These are phyloP conservation scores for Hemiprocne comata DNA, from an alignment of 2,113 vertebrate species.

Conservation along the genomic window DNA sequence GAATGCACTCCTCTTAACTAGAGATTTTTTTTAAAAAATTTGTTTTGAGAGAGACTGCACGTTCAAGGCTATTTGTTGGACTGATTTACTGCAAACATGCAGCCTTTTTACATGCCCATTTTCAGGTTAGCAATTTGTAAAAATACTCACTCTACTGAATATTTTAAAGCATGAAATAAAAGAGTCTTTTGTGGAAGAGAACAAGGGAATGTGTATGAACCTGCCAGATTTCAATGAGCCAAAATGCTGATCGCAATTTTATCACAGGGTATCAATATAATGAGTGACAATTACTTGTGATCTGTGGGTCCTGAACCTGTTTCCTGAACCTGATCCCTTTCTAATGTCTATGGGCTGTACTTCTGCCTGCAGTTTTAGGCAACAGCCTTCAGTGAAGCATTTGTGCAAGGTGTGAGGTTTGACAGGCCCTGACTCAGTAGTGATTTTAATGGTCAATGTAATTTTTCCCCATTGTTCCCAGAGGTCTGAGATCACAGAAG, in stretches of 20 bases:
- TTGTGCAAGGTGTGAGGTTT: neutral
- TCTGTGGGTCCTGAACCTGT: neutral
- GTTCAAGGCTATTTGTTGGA: neutral
- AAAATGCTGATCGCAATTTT: neutral
- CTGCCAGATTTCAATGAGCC: neutral
- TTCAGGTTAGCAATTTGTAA: conserved; percentile 11
- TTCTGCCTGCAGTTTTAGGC: neutral
- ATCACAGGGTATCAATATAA: neutral
- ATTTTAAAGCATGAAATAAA: conserved; percentile 32
- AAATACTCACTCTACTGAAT: neutral
- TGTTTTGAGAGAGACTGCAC: neutral
- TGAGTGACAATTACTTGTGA: neutral
- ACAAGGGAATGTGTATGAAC: neutral
- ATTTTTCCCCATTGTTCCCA: neutral
- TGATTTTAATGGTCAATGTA: neutral
- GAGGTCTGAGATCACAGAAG: neutral
- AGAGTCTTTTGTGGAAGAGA: conserved; percentile 1
- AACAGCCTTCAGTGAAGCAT: neutral
- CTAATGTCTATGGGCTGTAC: neutral
- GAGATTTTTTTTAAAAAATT: neutral
- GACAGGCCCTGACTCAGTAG: neutral
- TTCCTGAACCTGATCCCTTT: neutral
- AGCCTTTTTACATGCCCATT: neutral
- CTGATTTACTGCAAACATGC: neutral
- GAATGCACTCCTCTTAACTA: neutral